Conservation (phyloP, 2,797 vertebrate genomes). For the Phrynocephalus guinanensis region DNA sequence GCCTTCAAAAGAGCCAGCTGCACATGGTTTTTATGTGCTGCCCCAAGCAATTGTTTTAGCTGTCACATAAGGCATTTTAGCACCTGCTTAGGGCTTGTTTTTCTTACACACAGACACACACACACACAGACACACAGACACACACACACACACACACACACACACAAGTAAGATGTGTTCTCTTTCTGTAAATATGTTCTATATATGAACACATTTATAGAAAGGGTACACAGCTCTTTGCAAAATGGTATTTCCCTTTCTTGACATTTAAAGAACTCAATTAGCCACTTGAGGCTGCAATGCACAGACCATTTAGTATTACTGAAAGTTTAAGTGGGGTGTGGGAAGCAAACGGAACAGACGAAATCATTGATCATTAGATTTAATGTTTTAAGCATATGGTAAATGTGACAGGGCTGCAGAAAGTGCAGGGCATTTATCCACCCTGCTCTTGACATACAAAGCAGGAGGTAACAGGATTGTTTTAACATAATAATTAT, state of each 20-base stretch:
- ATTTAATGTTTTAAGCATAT: slow-evolving; percentile 1
- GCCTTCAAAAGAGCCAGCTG: neutral
- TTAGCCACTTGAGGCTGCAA: neutral
- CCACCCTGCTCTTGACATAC: neutral
- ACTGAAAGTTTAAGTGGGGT: neutral
- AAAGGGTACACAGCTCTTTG: neutral
- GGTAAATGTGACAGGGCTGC: neutral
- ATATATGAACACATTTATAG: neutral
- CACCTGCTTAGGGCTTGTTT: neutral
- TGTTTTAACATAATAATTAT: too few species aligned
- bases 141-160: too few species aligned
- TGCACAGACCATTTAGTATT: neutral
- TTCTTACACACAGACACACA: neutral
- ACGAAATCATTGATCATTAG: neutral
- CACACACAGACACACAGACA: too few species aligned
- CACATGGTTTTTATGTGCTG: neutral
- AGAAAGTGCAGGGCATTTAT: neutral
- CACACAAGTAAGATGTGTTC: too few species aligned
- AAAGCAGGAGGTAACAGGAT: neutral
- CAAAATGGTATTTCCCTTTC: neutral
- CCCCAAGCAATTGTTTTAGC: neutral
- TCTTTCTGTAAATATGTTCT: too few species aligned
- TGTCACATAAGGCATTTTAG: neutral
- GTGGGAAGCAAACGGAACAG: neutral
- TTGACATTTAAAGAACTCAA: neutral